Evolutionary conservation across 2,797 vertebrate species (phyloP).

Genomic region (Schizopygopsis malacanthus): DNA sequence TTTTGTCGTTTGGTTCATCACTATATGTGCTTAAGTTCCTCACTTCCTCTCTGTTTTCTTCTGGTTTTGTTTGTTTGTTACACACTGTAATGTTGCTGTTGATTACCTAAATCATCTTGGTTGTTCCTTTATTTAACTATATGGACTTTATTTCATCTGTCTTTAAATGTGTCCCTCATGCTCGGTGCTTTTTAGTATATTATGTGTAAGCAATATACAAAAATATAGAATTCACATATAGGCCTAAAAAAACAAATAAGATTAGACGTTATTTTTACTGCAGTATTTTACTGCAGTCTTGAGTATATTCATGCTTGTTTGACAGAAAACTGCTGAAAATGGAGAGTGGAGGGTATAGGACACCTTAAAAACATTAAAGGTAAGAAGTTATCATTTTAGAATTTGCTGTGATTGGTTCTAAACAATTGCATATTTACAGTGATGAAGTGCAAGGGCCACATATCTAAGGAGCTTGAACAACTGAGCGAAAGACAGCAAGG

Average conservation of each 20-base stretch:
- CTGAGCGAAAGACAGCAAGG: not conserved
- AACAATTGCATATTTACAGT: constrained; percentile 62
- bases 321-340: not conserved
- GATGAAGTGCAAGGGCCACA: constrained; percentile 47
- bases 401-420: constrained; percentile 53
- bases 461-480: not conserved
- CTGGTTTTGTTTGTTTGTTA: not conserved
- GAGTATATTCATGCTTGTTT: not conserved
- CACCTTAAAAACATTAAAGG: constrained; percentile 26
- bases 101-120: not conserved
- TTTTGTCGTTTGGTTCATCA: too few species aligned
- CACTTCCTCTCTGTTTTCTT: too few species aligned
- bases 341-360: constrained; percentile 27
- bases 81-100: too few species aligned
- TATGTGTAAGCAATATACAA: not conserved
- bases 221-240: not conserved
- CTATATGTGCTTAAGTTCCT: too few species aligned
- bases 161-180: not conserved
- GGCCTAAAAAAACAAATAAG: not conserved
- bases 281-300: not conserved
- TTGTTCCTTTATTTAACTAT: not conserved
- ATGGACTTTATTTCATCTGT: not conserved
- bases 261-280: not conserved
- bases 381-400: constrained; percentile 44
- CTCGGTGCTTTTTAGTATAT: not conserved